Conservation (phyloP, 1,140 invertebrate species). For the Trissolcus basalis region DNA sequence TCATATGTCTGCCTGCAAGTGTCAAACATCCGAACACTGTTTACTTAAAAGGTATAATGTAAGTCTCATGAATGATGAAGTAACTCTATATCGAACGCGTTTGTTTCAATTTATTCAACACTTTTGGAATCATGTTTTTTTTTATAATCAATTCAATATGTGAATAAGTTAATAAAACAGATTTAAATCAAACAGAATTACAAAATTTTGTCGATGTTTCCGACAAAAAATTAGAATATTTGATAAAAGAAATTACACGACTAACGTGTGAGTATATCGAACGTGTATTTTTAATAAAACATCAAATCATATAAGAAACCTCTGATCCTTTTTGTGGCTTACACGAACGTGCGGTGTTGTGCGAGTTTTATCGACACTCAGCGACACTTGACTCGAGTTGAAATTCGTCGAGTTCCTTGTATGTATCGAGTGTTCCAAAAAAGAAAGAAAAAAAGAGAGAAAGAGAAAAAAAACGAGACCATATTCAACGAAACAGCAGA, state of each 20-base stretch:
- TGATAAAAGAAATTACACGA: no score
- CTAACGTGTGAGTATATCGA: no score
- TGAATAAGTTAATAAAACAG: no score
- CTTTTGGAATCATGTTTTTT: neutral
- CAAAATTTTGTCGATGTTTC: no score
- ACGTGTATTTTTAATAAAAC: no score
- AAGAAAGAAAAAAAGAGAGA: no score
- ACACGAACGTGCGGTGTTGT: slow-evolving; percentile 51
- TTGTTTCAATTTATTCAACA: slow-evolving; percentile 25
- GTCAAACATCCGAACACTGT: slow-evolving; percentile 50
- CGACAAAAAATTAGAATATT: no score
- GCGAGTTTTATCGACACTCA: slow-evolving; percentile 55
- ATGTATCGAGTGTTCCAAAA: no score
- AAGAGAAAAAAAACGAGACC: slow-evolving; percentile 15
- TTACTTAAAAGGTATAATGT: slow-evolving; percentile 47
- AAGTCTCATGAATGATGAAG: slow-evolving; percentile 26
- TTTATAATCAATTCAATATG: no score
- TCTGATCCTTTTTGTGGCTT: slow-evolving; percentile 23
- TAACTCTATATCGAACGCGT: slow-evolving; percentile 28
- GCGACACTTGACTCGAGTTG: slow-evolving; percentile 59
- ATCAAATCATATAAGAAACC: slow-evolving; percentile 1
- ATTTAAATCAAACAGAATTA: no score
- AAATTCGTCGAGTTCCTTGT: slow-evolving; percentile 44
- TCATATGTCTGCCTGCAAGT: slow-evolving; percentile 49
- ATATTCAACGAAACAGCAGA: slow-evolving; percentile 29